Base-by-base conservation (phyloP, 1,140 invertebrate species). In the Brachionus plicatilis region DNA sequence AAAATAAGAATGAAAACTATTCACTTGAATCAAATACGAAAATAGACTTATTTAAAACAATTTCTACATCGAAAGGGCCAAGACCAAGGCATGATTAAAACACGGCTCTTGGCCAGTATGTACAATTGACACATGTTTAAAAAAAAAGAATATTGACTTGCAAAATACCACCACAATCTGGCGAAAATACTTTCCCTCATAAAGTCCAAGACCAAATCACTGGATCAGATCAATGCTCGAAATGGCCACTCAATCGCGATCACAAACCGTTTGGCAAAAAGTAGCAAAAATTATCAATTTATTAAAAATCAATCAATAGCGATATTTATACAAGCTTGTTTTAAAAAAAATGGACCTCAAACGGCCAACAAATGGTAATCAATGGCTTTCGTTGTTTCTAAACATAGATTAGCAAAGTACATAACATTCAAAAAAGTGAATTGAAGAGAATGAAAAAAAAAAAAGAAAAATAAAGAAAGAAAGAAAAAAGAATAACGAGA, bases 11-110 rank as follows among this genome's bases (percentile, higher is more conserved):
- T 37, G 33, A 37, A 37, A 37, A 37, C 33, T 37, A 37, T 37
- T 60, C 53, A 60, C 53, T 60, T 60, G 53, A 68, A 68, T 68
- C 29, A 68, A 14, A 68, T 68, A 68, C 66, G 66, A 68, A 68
- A 68, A 68, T 68, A 68, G 33, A 68, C 66, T 68, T 47, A 37
- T 37, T 68, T 37, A 33, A 68, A 68, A 68, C 24, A 68, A 68
- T 68, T 68, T 33, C 27, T 68, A 68, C 66, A 68, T 33, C 27
- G 33, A 68, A 68, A 41, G 5, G 66, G 6, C 27, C 66, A 68
- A 68, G 17, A 4, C 60, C 66, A 33, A 33, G 29, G 8, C 1
- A 29, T 41, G n/a, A 68, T 68, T 68, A 29, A 68, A 29, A 29
- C 12, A 11, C 66, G 29, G 33, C 33, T 7, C 9, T 60, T 60